Evolutionary conservation across 2,888 invertebrate genomes (phyloP).

Genomic region (Belgica antarctica): DNA sequence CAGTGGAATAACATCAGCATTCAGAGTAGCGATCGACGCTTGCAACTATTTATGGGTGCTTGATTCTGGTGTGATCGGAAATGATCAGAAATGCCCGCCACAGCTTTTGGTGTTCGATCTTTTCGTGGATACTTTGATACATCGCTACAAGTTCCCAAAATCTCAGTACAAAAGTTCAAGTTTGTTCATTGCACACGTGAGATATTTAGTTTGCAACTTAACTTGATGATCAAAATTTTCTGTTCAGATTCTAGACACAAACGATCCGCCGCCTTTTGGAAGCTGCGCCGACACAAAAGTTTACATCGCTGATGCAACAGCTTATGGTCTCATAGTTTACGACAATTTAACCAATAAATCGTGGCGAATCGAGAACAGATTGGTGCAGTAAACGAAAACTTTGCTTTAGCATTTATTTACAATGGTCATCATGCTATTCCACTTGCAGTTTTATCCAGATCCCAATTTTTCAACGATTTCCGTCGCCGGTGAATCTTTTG

Average conservation of each 20-base stretch:
- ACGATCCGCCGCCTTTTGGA: conserved; percentile 51
- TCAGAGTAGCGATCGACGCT: conserved; percentile 69
- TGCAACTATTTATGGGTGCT: conserved; percentile 71
- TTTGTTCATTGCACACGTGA: conserved; percentile 51
- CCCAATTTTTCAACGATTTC: conserved; percentile 63
- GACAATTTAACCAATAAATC: conserved; percentile 59
- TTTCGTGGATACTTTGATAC: conserved; percentile 62
- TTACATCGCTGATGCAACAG: conserved; percentile 68
- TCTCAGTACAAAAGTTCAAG: conserved; percentile 49
- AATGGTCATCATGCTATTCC: neutral
- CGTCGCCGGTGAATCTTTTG: conserved; percentile 65
- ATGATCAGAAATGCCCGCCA: conserved; percentile 63
- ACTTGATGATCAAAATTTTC: too few species aligned
- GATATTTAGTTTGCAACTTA: neutral
- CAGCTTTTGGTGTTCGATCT: conserved; percentile 79
- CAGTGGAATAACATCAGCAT: conserved; percentile 69
- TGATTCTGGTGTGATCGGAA: conserved; percentile 60
- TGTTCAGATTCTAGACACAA: conserved; percentile 59
- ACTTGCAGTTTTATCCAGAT: conserved; percentile 56
- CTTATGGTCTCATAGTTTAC: conserved; percentile 63
- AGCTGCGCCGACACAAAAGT: conserved; percentile 63
- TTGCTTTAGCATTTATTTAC: neutral
- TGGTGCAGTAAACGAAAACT: conserved; percentile 54
- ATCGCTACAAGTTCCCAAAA: conserved; percentile 51
- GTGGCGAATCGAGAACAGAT: conserved; percentile 64